Evolutionary conservation across 1,140 invertebrate species (phyloP).

Genomic region (Drosophila teissieri): DNA sequence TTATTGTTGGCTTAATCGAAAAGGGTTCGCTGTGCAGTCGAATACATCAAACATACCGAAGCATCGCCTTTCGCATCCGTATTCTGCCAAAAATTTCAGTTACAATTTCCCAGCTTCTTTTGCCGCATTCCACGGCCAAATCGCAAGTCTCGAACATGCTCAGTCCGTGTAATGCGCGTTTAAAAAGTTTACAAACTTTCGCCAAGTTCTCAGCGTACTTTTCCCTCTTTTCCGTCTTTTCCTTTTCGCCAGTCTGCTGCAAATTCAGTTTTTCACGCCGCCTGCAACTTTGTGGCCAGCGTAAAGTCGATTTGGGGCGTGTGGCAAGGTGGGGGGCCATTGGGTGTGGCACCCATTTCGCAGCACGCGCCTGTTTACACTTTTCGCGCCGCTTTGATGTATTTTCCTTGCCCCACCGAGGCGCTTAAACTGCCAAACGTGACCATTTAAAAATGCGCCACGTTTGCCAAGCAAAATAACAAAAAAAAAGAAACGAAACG

Average conservation of each 20-base stretch:
- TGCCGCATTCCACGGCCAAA: conserved; percentile 50
- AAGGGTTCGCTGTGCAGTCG: conserved; percentile 18
- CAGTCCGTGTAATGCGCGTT: conserved; percentile 79
- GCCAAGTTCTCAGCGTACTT: conserved; percentile 63
- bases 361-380: conserved; percentile 76
- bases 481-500: background rate
- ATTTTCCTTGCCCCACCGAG: conserved; percentile 53
- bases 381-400: conserved; percentile 78
- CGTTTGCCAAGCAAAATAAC: conserved; percentile 55
- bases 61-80: conserved; percentile 32
- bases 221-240: conserved; percentile 20
- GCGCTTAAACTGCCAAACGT: conserved; percentile 80
- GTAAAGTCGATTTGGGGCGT: conserved; percentile 25
- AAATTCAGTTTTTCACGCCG: conserved; percentile 61
- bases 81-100: conserved; percentile 42
- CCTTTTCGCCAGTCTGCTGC: conserved; percentile 34
- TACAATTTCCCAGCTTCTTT: conserved; percentile 38
- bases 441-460: conserved; percentile 82
- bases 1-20: conserved; percentile 48
- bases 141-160: conserved; percentile 68
- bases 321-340: background rate
- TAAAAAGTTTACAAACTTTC: conserved; percentile 82
- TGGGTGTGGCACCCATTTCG: conserved; percentile 38
- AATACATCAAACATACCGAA: conserved; percentile 51
- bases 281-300: conserved; percentile 68